phyloP scores from a whole-genome alignment of 2,797 vertebrate species.

The Euthynnus affinis region DNA sequence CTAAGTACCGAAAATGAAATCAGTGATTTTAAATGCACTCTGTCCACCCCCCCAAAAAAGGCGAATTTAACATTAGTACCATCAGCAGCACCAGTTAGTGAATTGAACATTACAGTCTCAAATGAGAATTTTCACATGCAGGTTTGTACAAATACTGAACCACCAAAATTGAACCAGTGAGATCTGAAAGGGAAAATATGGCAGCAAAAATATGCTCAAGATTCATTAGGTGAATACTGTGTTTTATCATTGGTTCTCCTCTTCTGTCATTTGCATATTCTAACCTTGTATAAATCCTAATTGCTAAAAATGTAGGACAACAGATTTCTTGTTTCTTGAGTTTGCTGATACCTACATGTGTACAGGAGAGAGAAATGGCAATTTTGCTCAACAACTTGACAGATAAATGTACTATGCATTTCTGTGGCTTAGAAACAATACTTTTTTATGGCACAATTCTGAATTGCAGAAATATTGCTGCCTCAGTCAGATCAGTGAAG shows the following conservation, averaged over 20 bases:
- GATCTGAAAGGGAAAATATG: background rate
- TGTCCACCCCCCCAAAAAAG: constrained; percentile 1
- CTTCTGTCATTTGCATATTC: constrained; percentile 25
- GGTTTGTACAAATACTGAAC: constrained; percentile 45
- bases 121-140: constrained; percentile 38
- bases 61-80: constrained; percentile 33
- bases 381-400: background rate
- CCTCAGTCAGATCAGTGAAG: constrained; percentile 45
- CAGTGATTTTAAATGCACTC: constrained; percentile 34
- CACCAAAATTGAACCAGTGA: constrained; percentile 18
- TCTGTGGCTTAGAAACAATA: constrained; percentile 39
- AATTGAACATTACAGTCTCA: constrained; percentile 31
- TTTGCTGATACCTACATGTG: constrained; percentile 32
- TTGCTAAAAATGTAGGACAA: constrained; percentile 9
- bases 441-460: constrained; percentile 63
- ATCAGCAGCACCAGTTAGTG: constrained; percentile 54
- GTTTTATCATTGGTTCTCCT: constrained; percentile 22
- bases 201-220: background rate
- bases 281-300: constrained; percentile 14
- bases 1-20: constrained; percentile 42
- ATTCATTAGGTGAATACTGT: constrained; percentile 19
- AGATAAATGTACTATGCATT: constrained; percentile 31
- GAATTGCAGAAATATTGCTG: constrained; percentile 31
- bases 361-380: constrained; percentile 7
- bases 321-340: constrained; percentile 30